Conservation (phyloP, 1,140 invertebrate species). For the Tetranychus cinnabarinus region DNA sequence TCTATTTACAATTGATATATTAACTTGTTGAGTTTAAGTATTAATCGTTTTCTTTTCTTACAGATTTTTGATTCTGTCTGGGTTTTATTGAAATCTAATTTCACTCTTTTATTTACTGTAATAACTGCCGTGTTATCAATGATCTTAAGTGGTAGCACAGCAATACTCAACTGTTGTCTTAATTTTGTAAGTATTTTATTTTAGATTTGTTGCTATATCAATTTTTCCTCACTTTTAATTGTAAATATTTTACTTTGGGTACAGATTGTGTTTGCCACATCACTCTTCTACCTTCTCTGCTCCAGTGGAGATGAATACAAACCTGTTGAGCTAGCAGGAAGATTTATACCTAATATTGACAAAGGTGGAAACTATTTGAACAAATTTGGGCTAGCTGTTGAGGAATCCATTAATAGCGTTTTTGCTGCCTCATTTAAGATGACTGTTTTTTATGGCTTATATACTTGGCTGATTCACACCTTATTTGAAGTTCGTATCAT, state of each 20-base stretch:
- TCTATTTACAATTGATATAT: background rate
- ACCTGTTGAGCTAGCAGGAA: constrained; percentile 57
- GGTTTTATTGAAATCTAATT: constrained; percentile 70
- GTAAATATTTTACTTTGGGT: constrained; percentile 10
- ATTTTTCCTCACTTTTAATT: background rate
- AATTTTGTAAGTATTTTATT: constrained; percentile 3
- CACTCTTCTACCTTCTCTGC: constrained; percentile 77
- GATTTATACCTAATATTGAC: constrained; percentile 35
- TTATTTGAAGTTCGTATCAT: constrained; percentile 70
- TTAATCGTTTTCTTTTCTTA: constrained; percentile 5
- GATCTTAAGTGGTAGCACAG: constrained; percentile 39
- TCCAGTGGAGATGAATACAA: constrained; percentile 70
- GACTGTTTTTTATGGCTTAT: constrained; percentile 84
- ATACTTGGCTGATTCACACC: constrained; percentile 92
- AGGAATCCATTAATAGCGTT: constrained; percentile 45
- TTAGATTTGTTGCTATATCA: constrained; percentile 1
- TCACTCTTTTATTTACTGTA: constrained; percentile 63
- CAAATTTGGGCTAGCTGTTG: constrained; percentile 49
- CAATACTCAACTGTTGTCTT: constrained; percentile 8
- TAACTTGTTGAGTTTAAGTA: background rate
- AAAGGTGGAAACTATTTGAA: constrained; percentile 3
- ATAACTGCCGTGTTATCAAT: constrained; percentile 62
- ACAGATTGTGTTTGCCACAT: constrained; percentile 83
- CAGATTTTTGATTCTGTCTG: constrained; percentile 61
- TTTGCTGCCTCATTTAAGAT: constrained; percentile 90